Evolutionary conservation across 2,797 vertebrate species (phyloP).

Genomic region (Pelochelys cantorii): DNA sequence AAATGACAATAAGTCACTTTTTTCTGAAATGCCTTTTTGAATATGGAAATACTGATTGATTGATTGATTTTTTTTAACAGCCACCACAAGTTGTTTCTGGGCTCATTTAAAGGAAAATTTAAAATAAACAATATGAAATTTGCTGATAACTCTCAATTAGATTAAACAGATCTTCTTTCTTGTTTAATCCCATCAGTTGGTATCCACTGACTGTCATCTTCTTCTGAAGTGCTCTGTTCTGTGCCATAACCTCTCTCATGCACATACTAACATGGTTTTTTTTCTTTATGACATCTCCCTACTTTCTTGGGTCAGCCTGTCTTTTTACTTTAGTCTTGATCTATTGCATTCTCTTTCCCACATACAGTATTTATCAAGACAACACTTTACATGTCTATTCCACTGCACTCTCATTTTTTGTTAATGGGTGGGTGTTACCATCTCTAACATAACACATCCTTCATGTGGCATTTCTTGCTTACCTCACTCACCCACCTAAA

Average conservation of each 20-base stretch:
- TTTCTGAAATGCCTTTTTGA: not conserved
- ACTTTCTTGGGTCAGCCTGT: not conserved
- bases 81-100: not conserved
- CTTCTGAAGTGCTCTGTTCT: not conserved
- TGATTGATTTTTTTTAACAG: not conserved
- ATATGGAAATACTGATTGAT: not conserved
- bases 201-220: not conserved
- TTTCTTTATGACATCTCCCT: not conserved
- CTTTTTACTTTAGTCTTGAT: not conserved
- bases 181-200: not conserved
- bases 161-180: not conserved
- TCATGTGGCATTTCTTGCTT: not conserved
- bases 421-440: not conserved
- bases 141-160: not conserved
- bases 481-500: not conserved
- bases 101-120: no score
- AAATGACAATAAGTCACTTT: fast-evolving
- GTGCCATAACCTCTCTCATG: not conserved
- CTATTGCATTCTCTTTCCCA: no score
- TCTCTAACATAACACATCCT: not conserved
- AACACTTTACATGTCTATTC: not conserved
- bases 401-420: not conserved
- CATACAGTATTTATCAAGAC: no score
- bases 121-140: not conserved
- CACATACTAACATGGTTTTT: not conserved